Percentiles rank a stretch among this genome's conserved stretches.
These are phyloP conservation scores for Trichoplusia ni DNA, from an alignment of 1,140 invertebrate species.

Conservation along the genomic window DNA sequence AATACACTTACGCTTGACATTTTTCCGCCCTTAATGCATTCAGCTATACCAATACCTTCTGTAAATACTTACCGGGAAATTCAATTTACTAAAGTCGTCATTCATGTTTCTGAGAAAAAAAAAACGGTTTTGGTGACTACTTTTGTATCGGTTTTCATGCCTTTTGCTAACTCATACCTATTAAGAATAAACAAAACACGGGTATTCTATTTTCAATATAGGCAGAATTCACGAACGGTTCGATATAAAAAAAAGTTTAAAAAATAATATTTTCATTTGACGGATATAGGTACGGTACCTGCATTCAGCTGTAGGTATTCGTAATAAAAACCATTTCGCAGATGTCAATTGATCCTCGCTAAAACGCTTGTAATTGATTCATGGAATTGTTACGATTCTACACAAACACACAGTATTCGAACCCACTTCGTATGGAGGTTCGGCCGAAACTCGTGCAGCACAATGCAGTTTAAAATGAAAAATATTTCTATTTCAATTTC, in stretches of 20 bases:
- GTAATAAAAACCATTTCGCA: not conserved
- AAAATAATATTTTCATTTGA: no score
- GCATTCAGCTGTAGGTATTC: constrained; percentile 1
- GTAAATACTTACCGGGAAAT: constrained; percentile 53
- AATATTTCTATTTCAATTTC: no score
- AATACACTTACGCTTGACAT: constrained; percentile 75
- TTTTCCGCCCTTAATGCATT: constrained; percentile 75
- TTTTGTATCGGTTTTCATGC: no score
- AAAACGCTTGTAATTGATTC: constrained; percentile 60
- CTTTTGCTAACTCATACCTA: no score
- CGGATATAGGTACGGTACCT: not conserved
- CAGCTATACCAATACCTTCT: constrained; percentile 63
- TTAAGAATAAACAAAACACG: no score
- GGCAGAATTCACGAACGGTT: no score
- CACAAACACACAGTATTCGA: constrained; percentile 35
- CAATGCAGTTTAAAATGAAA: not conserved
- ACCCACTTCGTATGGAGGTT: not conserved
- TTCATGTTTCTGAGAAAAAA: constrained; percentile 35
- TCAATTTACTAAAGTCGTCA: constrained; percentile 40
- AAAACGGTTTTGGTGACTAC: not conserved
- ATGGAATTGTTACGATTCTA: constrained; percentile 49
- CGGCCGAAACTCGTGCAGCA: not conserved
- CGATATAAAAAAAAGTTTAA: no score
- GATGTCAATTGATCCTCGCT: constrained; percentile 13
- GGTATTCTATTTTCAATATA: no score